These are phyloP conservation scores for Pituophis catenifer DNA, from an alignment of 2,113 vertebrate species.

Conservation along the genomic window DNA sequence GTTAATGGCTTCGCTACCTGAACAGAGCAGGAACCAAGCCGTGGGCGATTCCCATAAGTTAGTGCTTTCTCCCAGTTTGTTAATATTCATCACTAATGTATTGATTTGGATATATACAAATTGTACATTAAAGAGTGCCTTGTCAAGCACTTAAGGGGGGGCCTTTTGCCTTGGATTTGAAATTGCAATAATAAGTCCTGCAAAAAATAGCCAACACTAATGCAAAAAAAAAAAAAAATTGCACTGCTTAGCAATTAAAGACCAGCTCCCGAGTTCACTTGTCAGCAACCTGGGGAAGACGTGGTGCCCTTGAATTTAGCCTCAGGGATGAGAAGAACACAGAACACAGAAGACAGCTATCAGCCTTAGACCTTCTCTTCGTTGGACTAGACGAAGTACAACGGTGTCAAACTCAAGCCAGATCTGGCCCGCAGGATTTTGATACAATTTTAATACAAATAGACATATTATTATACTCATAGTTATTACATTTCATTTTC, in stretches of 20 bases:
- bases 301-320: not conserved
- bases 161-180: slow-evolving; percentile 13
- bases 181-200: slow-evolving; percentile 28
- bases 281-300: not conserved
- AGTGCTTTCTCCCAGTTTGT: slow-evolving; percentile 47
- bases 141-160: slow-evolving; percentile 28
- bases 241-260: not conserved
- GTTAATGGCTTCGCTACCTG: slow-evolving; percentile 36
- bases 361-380: no score
- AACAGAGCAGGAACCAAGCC: slow-evolving; percentile 18
- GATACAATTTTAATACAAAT: no score
- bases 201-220: slow-evolving; percentile 16
- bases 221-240: not conserved
- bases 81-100: slow-evolving; percentile 14
- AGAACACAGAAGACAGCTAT: no score
- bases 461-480: no score
- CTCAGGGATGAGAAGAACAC: not conserved
- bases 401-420: no score
- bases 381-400: no score
- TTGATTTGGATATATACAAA: slow-evolving; percentile 43
- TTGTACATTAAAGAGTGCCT: slow-evolving; percentile 14
- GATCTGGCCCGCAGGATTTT: no score
- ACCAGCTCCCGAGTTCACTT: not conserved
- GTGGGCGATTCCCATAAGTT: slow-evolving; percentile 49
- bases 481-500: no score